A percentile compares a stretch with the other conserved stretches of the same genome.
phyloP scores from a whole-genome alignment of 2,888 invertebrate genomes.

The Drosophila histrio region DNA sequence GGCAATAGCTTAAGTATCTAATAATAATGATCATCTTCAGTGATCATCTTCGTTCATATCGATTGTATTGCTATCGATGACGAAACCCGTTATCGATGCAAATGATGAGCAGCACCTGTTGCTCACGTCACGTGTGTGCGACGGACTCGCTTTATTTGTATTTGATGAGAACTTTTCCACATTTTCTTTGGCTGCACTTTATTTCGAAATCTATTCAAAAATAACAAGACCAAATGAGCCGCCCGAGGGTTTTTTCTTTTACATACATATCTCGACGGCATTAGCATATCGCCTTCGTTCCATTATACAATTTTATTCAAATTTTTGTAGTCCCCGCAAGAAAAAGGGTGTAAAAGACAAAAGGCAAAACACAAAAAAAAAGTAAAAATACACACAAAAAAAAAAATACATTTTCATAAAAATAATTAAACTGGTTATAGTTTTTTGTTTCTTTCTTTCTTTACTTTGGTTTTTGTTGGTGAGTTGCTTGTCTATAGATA shows the following conservation, averaged over 20 bases:
- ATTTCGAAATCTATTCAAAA: constrained; percentile 48
- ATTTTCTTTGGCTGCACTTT: constrained; percentile 37
- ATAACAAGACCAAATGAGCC: constrained; percentile 49
- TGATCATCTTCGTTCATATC: constrained; percentile 38
- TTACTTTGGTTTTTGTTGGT: constrained; percentile 27
- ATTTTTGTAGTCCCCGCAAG: constrained; percentile 48
- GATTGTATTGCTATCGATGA: constrained; percentile 44
- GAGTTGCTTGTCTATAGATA: constrained; percentile 62
- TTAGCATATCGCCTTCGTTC: constrained; percentile 49
- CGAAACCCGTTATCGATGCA: constrained; percentile 48
- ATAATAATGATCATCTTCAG: constrained; percentile 46
- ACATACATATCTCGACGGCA: constrained; percentile 34
- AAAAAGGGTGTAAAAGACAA: constrained; percentile 52
- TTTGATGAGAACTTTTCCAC: constrained; percentile 60
- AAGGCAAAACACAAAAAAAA: constrained; percentile 29
- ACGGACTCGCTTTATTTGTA: constrained; percentile 13
- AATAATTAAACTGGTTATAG: constrained; percentile 79
- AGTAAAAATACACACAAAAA: constrained; percentile 26
- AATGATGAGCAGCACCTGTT: constrained; percentile 71
- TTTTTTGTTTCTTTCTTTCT: constrained; percentile 42
- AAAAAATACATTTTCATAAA: constrained; percentile 69
- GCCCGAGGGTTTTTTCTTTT: constrained; percentile 41
- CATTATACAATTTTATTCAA: constrained; percentile 77
- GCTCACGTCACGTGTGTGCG: constrained; percentile 39
- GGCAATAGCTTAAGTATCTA: constrained; percentile 38